These are phyloP conservation scores for Rana temporaria DNA, from an alignment of 2,113 vertebrate genomes.

Conservation along the genomic window DNA sequence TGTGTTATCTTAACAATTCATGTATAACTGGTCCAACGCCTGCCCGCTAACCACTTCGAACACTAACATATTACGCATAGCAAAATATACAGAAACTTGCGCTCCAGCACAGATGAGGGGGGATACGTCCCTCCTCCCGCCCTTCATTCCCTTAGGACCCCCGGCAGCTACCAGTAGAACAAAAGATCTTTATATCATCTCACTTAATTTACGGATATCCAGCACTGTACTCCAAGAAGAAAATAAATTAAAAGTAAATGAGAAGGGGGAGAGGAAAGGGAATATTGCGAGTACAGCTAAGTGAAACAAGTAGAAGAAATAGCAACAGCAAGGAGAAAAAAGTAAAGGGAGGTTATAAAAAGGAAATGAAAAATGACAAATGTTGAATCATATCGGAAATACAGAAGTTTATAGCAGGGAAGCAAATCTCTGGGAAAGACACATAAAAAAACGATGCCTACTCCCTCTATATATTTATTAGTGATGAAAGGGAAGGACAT, in stretches of 20 bases:
- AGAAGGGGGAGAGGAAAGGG: conserved; percentile 9
- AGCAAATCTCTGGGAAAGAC: no score
- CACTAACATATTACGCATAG: conserved; percentile 33
- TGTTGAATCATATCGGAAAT: no score
- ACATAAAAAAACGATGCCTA: no score
- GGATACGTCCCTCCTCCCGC: background rate
- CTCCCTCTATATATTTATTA: no score
- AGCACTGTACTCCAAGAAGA: conserved; percentile 37
- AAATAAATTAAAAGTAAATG: conserved; percentile 33
- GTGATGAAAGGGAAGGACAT: no score
- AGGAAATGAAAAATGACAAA: no score
- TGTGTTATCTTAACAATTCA: background rate
- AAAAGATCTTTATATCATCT: conserved; percentile 56
- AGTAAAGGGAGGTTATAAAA: background rate
- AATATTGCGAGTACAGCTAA: background rate
- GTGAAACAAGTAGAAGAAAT: background rate
- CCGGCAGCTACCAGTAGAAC: conserved; percentile 49
- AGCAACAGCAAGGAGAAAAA: background rate
- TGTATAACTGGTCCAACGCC: conserved; percentile 1
- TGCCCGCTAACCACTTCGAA: conserved; percentile 11
- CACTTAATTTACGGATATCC: conserved; percentile 53
- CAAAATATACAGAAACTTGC: conserved; percentile 31
- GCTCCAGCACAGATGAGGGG: conserved; percentile 18
- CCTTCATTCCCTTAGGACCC: conserved; percentile 30
- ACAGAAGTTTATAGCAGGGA: no score